These are phyloP conservation scores for Gouania willdenowi DNA, from an alignment of 2,797 vertebrate species.

Conservation along the genomic window DNA sequence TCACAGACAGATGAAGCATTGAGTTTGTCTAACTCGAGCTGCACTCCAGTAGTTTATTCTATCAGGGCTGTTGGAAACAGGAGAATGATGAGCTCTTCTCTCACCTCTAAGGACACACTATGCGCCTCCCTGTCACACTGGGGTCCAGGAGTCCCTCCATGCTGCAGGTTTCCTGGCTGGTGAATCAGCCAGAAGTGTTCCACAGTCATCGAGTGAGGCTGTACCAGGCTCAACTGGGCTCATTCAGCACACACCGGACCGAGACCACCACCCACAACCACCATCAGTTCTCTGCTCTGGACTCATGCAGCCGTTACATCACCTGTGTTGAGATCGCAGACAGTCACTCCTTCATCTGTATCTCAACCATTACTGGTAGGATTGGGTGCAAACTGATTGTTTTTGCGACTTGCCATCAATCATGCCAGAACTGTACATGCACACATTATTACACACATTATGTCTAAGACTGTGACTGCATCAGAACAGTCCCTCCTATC, in stretches of 20 bases:
- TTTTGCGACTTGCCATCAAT: too few species aligned
- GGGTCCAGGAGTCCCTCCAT: slow-evolving; percentile 36
- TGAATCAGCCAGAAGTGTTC: not conserved
- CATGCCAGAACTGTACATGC: too few species aligned
- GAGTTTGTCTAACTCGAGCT: too few species aligned
- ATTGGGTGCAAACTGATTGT: too few species aligned
- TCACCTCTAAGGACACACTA: slow-evolving; percentile 52
- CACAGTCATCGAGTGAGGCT: slow-evolving; percentile 24
- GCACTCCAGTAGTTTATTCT: too few species aligned
- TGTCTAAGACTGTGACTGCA: too few species aligned
- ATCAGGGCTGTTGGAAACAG: too few species aligned
- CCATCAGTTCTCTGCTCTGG: slow-evolving; percentile 52
- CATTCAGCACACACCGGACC: slow-evolving; percentile 3
- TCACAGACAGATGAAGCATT: too few species aligned
- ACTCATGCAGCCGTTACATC: slow-evolving; percentile 53
- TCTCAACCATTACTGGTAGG: slow-evolving; percentile 58
- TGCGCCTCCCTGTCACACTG: slow-evolving; percentile 39
- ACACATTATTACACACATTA: too few species aligned
- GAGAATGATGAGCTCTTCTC: too few species aligned
- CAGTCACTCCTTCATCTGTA: slow-evolving; percentile 43
- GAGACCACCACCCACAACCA: slow-evolving; percentile 14
- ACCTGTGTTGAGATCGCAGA: slow-evolving; percentile 49
- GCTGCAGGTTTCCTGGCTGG: slow-evolving; percentile 58
- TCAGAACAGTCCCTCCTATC: too few species aligned
- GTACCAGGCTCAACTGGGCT: slow-evolving; percentile 24